Base-by-base conservation (phyloP, 2,113 vertebrate species). In the Amia ocellicauda region DNA sequence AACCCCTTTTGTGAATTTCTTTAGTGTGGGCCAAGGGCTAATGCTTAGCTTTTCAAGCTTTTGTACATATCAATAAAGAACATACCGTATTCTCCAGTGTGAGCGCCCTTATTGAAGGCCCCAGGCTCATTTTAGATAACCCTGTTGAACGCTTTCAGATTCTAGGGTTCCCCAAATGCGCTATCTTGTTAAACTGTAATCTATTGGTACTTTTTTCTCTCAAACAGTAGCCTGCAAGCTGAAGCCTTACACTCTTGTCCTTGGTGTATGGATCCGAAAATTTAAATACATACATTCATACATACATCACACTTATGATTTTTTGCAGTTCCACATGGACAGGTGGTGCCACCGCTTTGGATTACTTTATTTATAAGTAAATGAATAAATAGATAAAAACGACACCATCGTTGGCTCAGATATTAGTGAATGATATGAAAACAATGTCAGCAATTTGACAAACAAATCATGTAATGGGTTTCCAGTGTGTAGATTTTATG, bases 151-250 rank as follows among this genome's bases (percentile, higher is more conserved):
- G n/a, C n/a, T n/a, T n/a, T n/a, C n/a, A n/a, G n/a, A n/a, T n/a
- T n/a, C n/a, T n/a, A 1, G 2, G 31, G 31, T 36, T 5, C 11
- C 31, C 31, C 31, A 36, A 11, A 11, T 36, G 5, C 31, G 31
- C 5, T 36, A 5, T n/a, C n/a, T n/a, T n/a, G n/a, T n/a, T n/a
- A n/a, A n/a, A n/a, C n/a, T n/a, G 1, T 11, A 36, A 11, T 11
- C 14, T 47, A 28, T 52, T 3, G 11, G 2, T 20, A 11, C 24
- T 24, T 22, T 19, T 20, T 19, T 22, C 50, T 52, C 50, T 49
- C n/a, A 80, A 72, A 77, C 67, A 72, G n/a, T 59, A 36, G 73
- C 70, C 68, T 77, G 69, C 76, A 69, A 69, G 75, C 79, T 64
- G 76, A 63, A 69, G 62, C 64, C 20, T n/a, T 28, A 8, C 23